Evolutionary conservation across 2,888 invertebrate genomes (phyloP).

Genomic region (Leucophenga maculata): DNA sequence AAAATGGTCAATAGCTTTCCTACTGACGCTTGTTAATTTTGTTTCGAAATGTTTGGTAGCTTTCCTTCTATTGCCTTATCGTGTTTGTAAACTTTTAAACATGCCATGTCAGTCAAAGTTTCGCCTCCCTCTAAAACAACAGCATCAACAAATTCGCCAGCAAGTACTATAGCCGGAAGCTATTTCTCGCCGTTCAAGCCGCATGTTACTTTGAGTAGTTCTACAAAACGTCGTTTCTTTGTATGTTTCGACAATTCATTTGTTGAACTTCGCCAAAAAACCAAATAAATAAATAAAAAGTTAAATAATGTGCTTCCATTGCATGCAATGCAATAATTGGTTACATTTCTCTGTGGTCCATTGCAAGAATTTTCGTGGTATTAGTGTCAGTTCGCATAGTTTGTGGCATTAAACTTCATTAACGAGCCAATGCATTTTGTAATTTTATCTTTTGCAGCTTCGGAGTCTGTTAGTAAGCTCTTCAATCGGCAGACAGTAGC

Average conservation of each 20-base stretch:
- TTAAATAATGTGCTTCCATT: conserved; percentile 27
- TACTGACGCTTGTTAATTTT: neutral
- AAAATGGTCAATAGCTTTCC: conserved; percentile 6
- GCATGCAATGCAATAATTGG: conserved; percentile 12
- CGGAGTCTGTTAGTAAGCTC: conserved; percentile 71
- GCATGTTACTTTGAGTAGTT: conserved; percentile 29
- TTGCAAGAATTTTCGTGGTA: conserved; percentile 31
- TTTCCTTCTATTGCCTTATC: conserved; percentile 51
- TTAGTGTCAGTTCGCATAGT: conserved; percentile 47
- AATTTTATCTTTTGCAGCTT: conserved; percentile 48
- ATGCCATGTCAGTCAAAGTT: conserved; percentile 32
- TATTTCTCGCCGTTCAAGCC: conserved; percentile 26
- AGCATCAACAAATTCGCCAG: conserved; percentile 6
- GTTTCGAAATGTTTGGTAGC: conserved; percentile 2
- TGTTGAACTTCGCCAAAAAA: too few relatives aligned
- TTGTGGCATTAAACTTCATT: conserved; percentile 1
- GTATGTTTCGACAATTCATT: conserved; percentile 33
- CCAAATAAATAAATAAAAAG: too few relatives aligned
- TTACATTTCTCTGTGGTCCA: conserved; percentile 14
- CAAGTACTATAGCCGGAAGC: conserved; percentile 28
- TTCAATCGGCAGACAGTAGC: conserved; percentile 67
- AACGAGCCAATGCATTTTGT: conserved; percentile 29
- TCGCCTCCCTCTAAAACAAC: conserved; percentile 9
- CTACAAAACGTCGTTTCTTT: neutral
- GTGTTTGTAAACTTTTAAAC: conserved; percentile 54